phyloP scores from a whole-genome alignment of 2,888 invertebrate genomes.

The Andrena bicolor region DNA sequence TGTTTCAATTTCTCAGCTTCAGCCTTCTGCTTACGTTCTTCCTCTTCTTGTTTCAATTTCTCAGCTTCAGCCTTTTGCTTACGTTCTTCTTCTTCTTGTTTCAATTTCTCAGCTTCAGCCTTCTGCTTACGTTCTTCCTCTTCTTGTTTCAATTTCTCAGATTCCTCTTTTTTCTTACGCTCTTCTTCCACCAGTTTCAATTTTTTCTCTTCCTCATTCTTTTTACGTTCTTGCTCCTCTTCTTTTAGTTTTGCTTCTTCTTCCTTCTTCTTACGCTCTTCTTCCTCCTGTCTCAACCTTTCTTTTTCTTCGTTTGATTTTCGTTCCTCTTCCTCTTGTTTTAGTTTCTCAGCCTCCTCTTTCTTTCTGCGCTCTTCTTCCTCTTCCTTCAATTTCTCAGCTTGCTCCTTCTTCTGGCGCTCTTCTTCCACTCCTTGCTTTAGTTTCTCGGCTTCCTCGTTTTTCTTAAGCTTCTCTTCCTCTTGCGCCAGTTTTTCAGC shows the following conservation, averaged over 20 bases:
- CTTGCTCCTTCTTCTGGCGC: neutral
- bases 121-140: slow-evolving; percentile 56
- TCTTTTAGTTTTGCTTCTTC: slow-evolving; percentile 45
- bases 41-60: slow-evolving; percentile 53
- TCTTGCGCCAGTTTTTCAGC: slow-evolving; percentile 53
- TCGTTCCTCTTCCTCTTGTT: slow-evolving; percentile 58
- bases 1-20: slow-evolving; percentile 52
- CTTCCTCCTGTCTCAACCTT: slow-evolving; percentile 39
- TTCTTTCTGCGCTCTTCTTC: slow-evolving; percentile 30
- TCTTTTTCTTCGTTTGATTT: slow-evolving; percentile 46
- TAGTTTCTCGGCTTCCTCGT: slow-evolving; percentile 64
- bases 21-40: slow-evolving; percentile 48
- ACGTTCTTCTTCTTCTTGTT: slow-evolving; percentile 69
- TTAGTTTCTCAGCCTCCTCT: neutral
- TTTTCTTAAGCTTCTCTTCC: slow-evolving; percentile 63
- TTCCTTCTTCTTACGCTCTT: slow-evolving; percentile 47
- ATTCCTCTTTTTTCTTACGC: slow-evolving; percentile 45
- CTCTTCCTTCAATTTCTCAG: slow-evolving; percentile 32
- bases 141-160: slow-evolving; percentile 48
- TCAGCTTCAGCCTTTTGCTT: slow-evolving; percentile 60
- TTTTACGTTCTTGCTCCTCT: slow-evolving; percentile 46
- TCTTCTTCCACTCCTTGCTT: slow-evolving; percentile 57
- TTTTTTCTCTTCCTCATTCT: slow-evolving; percentile 59
- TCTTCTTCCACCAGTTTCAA: slow-evolving; percentile 56
- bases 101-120: slow-evolving; percentile 61